phyloP scores from a whole-genome alignment of 1,140 invertebrate genomes.

The Eurosta solidaginis region DNA sequence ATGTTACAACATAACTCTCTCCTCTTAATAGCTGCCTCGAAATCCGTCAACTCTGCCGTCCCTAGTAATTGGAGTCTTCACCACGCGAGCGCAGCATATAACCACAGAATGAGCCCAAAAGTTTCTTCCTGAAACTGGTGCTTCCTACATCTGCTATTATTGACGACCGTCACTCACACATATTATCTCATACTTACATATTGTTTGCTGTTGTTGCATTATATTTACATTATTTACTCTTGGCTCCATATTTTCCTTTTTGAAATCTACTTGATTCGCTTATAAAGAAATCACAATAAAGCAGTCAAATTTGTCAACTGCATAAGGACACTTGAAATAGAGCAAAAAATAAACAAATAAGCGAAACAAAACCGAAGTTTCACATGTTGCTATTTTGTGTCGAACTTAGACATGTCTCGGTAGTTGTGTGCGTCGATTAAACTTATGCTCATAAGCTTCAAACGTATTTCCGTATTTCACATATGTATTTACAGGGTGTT shows the following conservation, averaged over 20 bases:
- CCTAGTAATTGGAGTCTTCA: too few species aligned
- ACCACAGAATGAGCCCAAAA: too few species aligned
- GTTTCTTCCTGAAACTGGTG: too few species aligned
- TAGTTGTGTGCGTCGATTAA: not conserved
- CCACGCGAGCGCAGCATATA: too few species aligned
- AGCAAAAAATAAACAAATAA: not conserved
- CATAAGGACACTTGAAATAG: not conserved
- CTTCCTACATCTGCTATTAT: too few species aligned
- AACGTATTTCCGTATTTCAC: not conserved
- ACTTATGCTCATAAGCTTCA: not conserved
- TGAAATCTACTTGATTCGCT: not conserved
- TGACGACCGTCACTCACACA: too few species aligned
- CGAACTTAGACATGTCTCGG: too few species aligned
- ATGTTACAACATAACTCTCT: too few species aligned
- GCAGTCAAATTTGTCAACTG: not conserved
- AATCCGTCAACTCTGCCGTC: too few species aligned
- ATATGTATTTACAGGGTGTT: too few species aligned
- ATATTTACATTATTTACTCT: not conserved
- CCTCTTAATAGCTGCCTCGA: too few species aligned
- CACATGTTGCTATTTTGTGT: not conserved
- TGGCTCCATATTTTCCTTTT: not conserved
- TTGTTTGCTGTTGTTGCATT: not conserved
- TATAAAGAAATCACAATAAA: constrained; percentile 21
- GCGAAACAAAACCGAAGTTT: not conserved
- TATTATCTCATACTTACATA: too few species aligned